Evolutionary conservation across 2,797 vertebrate genomes (phyloP).

Genomic region (Channallabes apus): DNA sequence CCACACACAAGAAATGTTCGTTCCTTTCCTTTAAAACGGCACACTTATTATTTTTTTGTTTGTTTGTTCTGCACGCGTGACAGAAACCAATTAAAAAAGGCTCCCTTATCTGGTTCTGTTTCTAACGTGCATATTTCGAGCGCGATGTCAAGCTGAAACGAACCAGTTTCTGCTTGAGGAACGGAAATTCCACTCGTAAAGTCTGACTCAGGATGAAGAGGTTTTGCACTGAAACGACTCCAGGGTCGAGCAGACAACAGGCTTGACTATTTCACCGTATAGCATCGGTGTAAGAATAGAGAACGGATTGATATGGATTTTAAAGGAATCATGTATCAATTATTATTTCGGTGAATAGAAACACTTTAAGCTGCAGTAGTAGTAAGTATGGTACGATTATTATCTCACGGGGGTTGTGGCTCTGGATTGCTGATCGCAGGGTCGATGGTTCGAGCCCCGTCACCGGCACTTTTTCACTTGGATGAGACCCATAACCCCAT

Average conservation of each 20-base stretch:
- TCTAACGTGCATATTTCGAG: conserved; percentile 18
- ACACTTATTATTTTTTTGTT: conserved; percentile 34
- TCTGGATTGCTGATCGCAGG: too few relatives aligned
- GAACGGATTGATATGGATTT: neutral
- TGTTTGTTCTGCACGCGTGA: neutral
- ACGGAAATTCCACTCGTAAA: conserved; percentile 26
- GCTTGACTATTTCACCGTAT: neutral
- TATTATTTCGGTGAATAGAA: neutral
- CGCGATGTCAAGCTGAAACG: neutral
- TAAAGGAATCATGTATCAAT: neutral
- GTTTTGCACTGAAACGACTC: neutral
- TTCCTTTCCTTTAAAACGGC: neutral
- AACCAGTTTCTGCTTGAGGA: conserved; percentile 18
- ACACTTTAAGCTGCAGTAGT: neutral
- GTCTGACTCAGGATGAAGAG: conserved; percentile 14
- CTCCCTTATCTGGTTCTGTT: conserved; percentile 27
- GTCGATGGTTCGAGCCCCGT: too few relatives aligned
- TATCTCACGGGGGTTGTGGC: too few relatives aligned
- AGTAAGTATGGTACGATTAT: neutral
- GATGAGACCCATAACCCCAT: too few relatives aligned
- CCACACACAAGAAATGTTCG: neutral
- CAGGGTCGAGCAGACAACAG: neutral
- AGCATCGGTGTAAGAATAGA: too few relatives aligned
- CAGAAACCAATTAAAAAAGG: conserved; percentile 33
- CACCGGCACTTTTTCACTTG: too few relatives aligned